Evolutionary conservation across 2,888 invertebrate genomes (phyloP), one percentile per base, ranked within the genome.

Genomic region (Pandemis cinnamomeana): DNA sequence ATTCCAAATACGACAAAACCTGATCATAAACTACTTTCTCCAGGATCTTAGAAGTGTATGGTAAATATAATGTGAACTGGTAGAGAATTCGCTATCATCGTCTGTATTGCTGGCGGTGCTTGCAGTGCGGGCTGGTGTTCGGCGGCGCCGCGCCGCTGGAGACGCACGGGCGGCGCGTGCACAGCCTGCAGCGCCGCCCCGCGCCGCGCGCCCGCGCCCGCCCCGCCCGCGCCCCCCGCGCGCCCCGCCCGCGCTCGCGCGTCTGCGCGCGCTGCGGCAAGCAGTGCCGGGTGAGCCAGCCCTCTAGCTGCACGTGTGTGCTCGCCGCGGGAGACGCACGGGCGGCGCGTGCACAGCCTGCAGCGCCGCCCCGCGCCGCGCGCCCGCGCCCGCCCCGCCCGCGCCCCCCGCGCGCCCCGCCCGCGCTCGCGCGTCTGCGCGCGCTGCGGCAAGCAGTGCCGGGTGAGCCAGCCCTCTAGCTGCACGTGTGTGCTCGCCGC

Each of bases 221-320:
- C n/a, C 51, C n/a, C 6, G 5, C n/a, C 51, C 15, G 5, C 51
- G 15, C 51, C 51, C 51, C 6, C 51, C n/a, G 2, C 51, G n/a
- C 13, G 51, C 51, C n/a, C 5, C 7, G 51, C 51, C 0, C n/a
- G n/a, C 11, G 46, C 46, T 53, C 51, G 6, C 51, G 51, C n/a
- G 51, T 53, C 51, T 53, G 51, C n/a, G n/a, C 51, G n/a, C 51
- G n/a, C n/a, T 53, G 51, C 51, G 51, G 51, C 11, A 53, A 53
- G n/a, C 51, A n/a, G n/a, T 6, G 0, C n/a, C 51, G n/a, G n/a
- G n/a, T n/a, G n/a, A n/a, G n/a, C n/a, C n/a, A n/a, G n/a, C n/a
- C n/a, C n/a, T n/a, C n/a, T n/a, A n/a, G n/a, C n/a, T n/a, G n/a
- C n/a, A n/a, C n/a, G n/a, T n/a, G n/a, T n/a, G n/a, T n/a, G n/a